Evolutionary conservation across 35 echinoderm and acorn worm species (phyloP), one percentile per base, ranked within the genome.

Genomic region (Diadema setosum): DNA sequence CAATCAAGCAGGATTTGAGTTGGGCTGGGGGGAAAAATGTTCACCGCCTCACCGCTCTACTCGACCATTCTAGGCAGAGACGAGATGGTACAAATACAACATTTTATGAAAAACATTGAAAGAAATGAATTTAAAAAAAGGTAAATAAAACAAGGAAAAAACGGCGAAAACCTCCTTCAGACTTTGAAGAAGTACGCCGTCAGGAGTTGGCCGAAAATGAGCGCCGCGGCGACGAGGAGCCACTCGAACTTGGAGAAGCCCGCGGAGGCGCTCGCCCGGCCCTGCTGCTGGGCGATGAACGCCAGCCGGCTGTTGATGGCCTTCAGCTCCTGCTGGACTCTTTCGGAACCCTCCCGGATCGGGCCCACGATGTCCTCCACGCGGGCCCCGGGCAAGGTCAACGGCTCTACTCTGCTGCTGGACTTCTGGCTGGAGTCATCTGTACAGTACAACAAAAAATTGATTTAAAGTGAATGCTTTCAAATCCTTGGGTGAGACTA

Each of bases 261-360:
- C 16, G 31, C 69, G 20, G 74, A 85, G 25, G 42, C 39, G 26
- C 16, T n/a, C 36, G 30, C 46, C 17, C 52, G 75, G 15, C 87
- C 48, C 52, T 87, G 87, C 18, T 81, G 87, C 45, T 88, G 83
- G 39, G 90, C 57, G 45, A 96, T 57, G 12, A 93, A 84, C 26
- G 88, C 95, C 18, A 97, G 88, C 16, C 91, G 81, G 25, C 33
- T 65, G 88, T 97, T 97, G 81, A 97, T 86, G 7, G 91, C 61
- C 34, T 86, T 61, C 26, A 97, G 91, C 81, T 97, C 87, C 4
- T 93, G 87, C 49, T 91, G 85, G 43, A 93, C 74, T 24, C 65
- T 40, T 41, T 83, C 86, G 24, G 93, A 88, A 26, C 88, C 70
- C 29, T 97, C 91, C 12, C 73, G 42, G 31, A 93, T 70, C 2